Conservation (phyloP, 2,113 vertebrate genomes). For the Limnothrissa miodon region DNA sequence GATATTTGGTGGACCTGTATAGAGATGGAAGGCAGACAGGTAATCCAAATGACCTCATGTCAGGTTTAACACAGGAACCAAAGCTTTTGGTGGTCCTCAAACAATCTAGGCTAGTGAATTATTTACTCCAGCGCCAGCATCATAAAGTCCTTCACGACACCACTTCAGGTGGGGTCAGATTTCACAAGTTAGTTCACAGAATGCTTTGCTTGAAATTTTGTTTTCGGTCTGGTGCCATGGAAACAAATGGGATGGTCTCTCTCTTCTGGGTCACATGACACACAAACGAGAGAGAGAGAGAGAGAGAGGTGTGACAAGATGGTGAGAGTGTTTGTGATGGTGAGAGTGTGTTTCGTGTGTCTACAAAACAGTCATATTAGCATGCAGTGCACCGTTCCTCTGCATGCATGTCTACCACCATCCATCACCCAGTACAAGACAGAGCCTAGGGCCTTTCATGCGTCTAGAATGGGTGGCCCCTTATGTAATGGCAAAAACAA, state of each 20-base stretch:
- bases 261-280: background rate
- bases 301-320: background rate
- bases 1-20: background rate
- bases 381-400: background rate
- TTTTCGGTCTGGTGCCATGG: background rate
- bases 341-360: background rate
- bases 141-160: background rate
- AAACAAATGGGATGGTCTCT: background rate
- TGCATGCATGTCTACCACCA: background rate
- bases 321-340: background rate
- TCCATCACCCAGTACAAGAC: background rate
- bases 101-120: background rate
- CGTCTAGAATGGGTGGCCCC: background rate
- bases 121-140: background rate
- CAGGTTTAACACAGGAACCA: background rate
- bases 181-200: background rate
- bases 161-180: background rate
- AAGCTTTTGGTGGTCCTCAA: background rate
- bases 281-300: background rate
- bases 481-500: background rate
- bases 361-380: background rate
- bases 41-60: background rate
- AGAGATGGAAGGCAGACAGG: background rate
- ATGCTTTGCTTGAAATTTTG: background rate
- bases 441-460: constrained; percentile 1